These are phyloP conservation scores for Ceratotherium simum DNA, from an alignment of 2,113 vertebrate species.

Conservation along the genomic window DNA sequence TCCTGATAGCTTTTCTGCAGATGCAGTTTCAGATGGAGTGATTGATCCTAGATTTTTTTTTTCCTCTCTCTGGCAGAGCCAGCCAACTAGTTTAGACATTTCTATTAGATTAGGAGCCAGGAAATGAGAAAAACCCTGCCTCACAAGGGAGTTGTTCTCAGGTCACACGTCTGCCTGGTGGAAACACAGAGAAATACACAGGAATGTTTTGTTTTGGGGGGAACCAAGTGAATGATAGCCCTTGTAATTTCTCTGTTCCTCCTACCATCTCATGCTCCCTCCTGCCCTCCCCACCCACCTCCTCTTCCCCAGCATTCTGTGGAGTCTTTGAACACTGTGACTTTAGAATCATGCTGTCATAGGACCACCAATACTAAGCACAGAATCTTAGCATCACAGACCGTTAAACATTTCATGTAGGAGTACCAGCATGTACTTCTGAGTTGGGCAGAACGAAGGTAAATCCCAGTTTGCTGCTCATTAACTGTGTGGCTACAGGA, in stretches of 20 bases:
- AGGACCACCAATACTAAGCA: background rate
- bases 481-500: background rate
- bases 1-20: conserved; percentile 47
- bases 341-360: too few relatives aligned
- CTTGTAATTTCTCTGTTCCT: background rate
- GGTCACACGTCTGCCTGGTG: conserved; percentile 47
- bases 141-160: conserved; percentile 45
- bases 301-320: rapidly evolving
- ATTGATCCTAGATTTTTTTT: conserved; percentile 46
- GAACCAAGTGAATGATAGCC: background rate
- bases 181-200: conserved; percentile 23
- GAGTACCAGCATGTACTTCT: background rate
- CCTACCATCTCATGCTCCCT: background rate
- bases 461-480: background rate
- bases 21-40: conserved; percentile 23
- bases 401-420: rapidly evolving
- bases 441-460: background rate
- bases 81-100: conserved; percentile 69
- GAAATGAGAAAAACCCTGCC: conserved; percentile 78
- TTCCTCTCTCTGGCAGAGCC: conserved; percentile 44
- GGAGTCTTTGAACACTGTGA: background rate
- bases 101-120: conserved; percentile 80
- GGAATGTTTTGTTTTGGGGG: background rate
- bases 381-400: background rate
- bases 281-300: background rate